A percentile compares a stretch with the other conserved stretches of the same genome.
These are phyloP conservation scores for Mongoloraphidia duomilia DNA, from an alignment of 2,888 invertebrate genomes.

Conservation along the genomic window DNA sequence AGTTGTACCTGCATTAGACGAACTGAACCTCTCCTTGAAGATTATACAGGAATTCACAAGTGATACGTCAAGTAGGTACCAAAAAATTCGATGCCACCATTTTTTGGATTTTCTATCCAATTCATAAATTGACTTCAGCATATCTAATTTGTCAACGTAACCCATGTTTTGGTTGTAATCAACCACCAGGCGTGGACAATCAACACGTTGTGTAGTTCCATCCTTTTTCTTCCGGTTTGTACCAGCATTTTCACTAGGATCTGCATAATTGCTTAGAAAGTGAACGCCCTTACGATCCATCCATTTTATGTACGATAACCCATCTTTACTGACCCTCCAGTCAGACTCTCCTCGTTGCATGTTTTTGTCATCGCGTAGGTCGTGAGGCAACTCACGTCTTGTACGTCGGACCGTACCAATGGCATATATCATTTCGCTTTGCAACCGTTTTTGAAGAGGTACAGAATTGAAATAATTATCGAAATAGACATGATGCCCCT, in stretches of 20 bases:
- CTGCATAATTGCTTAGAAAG: constrained; percentile 13
- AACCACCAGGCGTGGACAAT: constrained; percentile 11
- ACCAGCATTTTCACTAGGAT: constrained; percentile 3
- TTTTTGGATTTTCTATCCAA: constrained; percentile 12
- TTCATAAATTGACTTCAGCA: constrained; percentile 12
- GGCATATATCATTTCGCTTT: constrained; percentile 12
- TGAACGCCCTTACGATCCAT: constrained; percentile 13
- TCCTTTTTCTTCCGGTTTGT: constrained; percentile 10
- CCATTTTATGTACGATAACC: constrained; percentile 14
- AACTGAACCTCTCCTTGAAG: background rate
- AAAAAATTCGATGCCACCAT: constrained; percentile 14
- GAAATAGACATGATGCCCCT: constrained; percentile 14
- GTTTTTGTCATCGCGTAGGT: constrained; percentile 12
- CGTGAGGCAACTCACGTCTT: constrained; percentile 14
- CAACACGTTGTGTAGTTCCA: constrained; percentile 7
- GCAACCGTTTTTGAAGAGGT: constrained; percentile 11
- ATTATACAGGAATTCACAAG: constrained; percentile 9
- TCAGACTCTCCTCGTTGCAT: constrained; percentile 17
- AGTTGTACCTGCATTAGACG: background rate
- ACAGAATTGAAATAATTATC: constrained; percentile 17
- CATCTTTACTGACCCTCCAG: constrained; percentile 13
- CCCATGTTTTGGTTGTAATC: constrained; percentile 15
- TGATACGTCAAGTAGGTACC: constrained; percentile 7
- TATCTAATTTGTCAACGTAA: constrained; percentile 14
- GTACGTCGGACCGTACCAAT: constrained; percentile 14